A percentile compares a stretch with the other conserved stretches of the same genome.
phyloP scores from a whole-genome alignment of 1,140 invertebrate genomes.

The Caenorhabditis tropicalis region DNA sequence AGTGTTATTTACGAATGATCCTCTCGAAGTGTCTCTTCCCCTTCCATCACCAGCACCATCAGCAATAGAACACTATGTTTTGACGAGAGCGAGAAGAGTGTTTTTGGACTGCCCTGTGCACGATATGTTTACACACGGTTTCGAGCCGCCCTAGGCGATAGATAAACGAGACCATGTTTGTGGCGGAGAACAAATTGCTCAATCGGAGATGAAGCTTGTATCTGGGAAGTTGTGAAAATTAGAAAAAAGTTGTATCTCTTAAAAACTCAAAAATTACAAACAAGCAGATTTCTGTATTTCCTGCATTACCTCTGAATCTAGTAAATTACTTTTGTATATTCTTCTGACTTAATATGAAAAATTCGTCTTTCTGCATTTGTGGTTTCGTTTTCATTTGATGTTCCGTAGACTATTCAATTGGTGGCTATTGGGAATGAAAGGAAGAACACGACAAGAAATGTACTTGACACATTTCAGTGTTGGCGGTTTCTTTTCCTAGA shows the following conservation, averaged over 20 bases:
- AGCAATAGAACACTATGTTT: neutral
- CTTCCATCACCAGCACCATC: neutral
- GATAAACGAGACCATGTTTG: neutral
- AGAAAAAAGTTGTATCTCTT: no score
- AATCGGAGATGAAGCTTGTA: neutral
- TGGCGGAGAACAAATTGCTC: neutral
- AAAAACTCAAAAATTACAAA: no score
- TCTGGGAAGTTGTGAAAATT: neutral
- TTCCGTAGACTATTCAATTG: no score
- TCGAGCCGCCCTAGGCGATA: slow-evolving; percentile 17
- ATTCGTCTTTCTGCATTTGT: no score
- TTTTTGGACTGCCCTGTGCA: slow-evolving; percentile 26
- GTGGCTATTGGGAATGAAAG: neutral
- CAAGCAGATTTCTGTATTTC: no score
- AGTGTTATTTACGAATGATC: slow-evolving; percentile 39
- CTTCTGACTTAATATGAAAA: no score
- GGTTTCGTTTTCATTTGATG: no score
- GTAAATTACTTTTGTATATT: no score
- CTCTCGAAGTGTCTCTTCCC: neutral
- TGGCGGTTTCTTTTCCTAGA: slow-evolving; percentile 29
- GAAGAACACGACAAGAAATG: neutral
- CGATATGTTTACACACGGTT: slow-evolving; percentile 41
- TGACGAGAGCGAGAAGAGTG: slow-evolving; percentile 35
- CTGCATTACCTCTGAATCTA: no score
- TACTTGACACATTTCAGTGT: neutral